Evolutionary conservation across 37 sponge, comb jelly and placozoan genomes (phyloP), one percentile per base, ranked within the genome.

Genomic region (Geodia barretti): DNA sequence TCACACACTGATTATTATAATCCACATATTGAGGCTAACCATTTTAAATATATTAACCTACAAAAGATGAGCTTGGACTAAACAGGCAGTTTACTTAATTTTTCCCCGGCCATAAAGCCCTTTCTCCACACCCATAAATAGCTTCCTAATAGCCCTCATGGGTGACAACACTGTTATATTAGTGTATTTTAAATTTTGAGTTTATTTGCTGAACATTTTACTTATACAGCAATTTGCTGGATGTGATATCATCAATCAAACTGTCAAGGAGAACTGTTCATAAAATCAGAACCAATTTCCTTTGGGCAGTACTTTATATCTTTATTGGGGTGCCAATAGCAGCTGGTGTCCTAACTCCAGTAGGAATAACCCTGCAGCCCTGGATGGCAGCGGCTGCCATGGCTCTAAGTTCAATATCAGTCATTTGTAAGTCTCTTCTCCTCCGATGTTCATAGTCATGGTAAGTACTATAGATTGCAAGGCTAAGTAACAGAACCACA

Each of bases 311-410:
- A 17, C 14, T 95, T n/a, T 95, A 95, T 75, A 95, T 92, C 74
- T 39, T 79, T 1, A 42, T 94, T 28, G 91, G 94, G 0, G 75
- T 97, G 1, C 97, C 97, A 0, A 29, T 97, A 21, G 97, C 97
- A 62, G 94, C 92, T 23, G 97, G 90, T 34, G 39, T 81, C 32
- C 81, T 95, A 28, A 70, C 82, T 4, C 82, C 92, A 25, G 19
- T 89, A 37, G 94, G 97, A 23, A 63, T 97, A 40, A 70, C 62
- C 24, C 86, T 97, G 41, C 83, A 85, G 43, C 97, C 97, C 3
- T 97, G 91, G 91, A 86, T 94, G 84, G 92, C 94, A 38, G 85
- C 86, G 61, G 91, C 90, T 17, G 97, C 97, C 19, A 97, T 97
- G 97, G 88, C 92, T n/a, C 41, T 88, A 23, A 92, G 92, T 35